Base-by-base conservation (phyloP, 2,797 vertebrate genomes). In the Oreochromis grahami region DNA sequence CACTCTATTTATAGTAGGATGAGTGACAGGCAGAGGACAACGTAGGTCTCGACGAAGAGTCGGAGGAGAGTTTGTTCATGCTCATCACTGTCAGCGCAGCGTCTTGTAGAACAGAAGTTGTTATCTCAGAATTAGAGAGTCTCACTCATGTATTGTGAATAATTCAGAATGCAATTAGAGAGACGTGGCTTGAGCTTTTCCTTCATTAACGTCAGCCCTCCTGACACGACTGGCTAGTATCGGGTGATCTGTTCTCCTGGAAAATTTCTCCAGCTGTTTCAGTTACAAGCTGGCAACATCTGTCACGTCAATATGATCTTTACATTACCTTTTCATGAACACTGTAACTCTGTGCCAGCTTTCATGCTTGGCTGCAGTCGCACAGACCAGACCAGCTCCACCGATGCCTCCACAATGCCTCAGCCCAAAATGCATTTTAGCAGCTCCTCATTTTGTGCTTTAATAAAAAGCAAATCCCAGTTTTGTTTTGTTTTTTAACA, bases 1-100 rank as follows among this genome's bases (percentile, higher is more conserved):
- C 78, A 63, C 29, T 86, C 87, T 83, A 77, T 91, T 86, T 84
- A 77, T 84, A 87, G 86, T 7, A 6, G 7, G 79, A 17, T 55
- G 26, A 85, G 50, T 86, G 87, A 86, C 86, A 51, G 78, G 29
- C 79, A 51, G 87, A 86, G 87, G 83, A 88, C 77, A 77, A 13
- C 53, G 38, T 9, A 74, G 80, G 84, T 74, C 63, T 81, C 36
- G 84, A 32, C 24, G 78, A 82, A 24, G 12, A 4, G 3, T 38
- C 38, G 55, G 29, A 55, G 29, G 36, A 77, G 29, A 56, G 19
- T 3, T 24, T 50, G 51, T 52, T 78, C 4, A 19, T 29, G 51
- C 43, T 79, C 41, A 21, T 86, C 55, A 34, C 8, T 29, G 34
- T 53, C 26, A 14, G 50, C 51, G 3, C 9, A 14, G 24, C n/a